A percentile compares a stretch with the other conserved stretches of the same genome.
Evolutionary conservation across 2,113 vertebrate species (phyloP).

Genomic region (Bos taurus): DNA sequence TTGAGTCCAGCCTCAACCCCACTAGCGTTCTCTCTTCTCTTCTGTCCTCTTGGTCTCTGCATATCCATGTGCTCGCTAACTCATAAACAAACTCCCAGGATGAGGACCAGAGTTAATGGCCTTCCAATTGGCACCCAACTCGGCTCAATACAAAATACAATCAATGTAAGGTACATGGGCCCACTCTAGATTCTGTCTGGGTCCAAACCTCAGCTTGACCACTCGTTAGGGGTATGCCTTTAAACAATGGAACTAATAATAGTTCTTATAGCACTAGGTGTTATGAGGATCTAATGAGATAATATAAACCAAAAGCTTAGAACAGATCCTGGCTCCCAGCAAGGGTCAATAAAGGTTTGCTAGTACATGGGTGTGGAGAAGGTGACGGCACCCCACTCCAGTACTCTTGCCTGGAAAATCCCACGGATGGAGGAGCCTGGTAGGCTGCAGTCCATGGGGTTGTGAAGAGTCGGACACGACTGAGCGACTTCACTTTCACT

Average conservation of each 20-base stretch:
- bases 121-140: background rate
- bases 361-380: background rate
- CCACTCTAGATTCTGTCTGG: background rate
- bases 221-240: background rate
- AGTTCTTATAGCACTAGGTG: background rate
- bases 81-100: background rate
- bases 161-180: background rate
- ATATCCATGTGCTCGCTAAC: background rate
- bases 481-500: no score
- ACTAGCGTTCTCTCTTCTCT: background rate
- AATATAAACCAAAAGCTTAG: background rate
- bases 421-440: no score
- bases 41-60: background rate
- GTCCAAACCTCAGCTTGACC: background rate
- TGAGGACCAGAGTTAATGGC: background rate
- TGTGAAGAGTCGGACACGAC: no score
- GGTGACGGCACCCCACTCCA: no score
- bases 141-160: background rate
- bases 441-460: no score
- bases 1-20: background rate
- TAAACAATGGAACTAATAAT: background rate
- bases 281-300: background rate
- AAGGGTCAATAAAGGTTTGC: background rate
- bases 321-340: background rate
- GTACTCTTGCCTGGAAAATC: no score